phyloP scores from a whole-genome alignment of 2,797 vertebrate genomes.

The Moxostoma hubbsi region DNA sequence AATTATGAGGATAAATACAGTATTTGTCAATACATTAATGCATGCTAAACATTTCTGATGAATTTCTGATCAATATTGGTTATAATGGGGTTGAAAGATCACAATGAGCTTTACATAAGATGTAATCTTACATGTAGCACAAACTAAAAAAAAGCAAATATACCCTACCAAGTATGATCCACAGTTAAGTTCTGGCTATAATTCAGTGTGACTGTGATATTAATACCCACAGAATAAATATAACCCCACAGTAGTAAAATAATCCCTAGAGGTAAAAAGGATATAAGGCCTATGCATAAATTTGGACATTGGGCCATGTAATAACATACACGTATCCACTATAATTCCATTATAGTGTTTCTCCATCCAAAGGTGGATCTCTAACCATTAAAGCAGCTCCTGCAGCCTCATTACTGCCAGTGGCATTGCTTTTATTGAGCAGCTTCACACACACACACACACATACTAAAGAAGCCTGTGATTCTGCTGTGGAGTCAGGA shows the following conservation, averaged over 20 bases:
- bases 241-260: neutral
- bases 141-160: neutral
- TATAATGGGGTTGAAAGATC: neutral
- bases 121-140: too few relatives aligned
- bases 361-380: conserved; percentile 48
- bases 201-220: neutral
- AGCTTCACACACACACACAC: conserved; percentile 41
- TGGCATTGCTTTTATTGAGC: conserved; percentile 38
- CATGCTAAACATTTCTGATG: conserved; percentile 22
- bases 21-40: neutral
- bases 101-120: neutral
- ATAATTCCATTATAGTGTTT: conserved; percentile 4
- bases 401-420: conserved; percentile 37
- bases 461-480: conserved; percentile 32
- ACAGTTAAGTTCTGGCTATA: neutral
- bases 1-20: neutral
- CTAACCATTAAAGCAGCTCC: conserved; percentile 43
- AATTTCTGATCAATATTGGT: neutral
- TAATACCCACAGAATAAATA: neutral
- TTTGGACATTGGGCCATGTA: conserved; percentile 2
- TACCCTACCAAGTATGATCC: neutral
- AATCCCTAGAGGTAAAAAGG: neutral
- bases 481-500: conserved; percentile 40
- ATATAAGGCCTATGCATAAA: neutral
- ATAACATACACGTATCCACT: neutral